These are phyloP conservation scores for Anastrepha ludens DNA, from an alignment of 1,140 invertebrate species.

Conservation along the genomic window DNA sequence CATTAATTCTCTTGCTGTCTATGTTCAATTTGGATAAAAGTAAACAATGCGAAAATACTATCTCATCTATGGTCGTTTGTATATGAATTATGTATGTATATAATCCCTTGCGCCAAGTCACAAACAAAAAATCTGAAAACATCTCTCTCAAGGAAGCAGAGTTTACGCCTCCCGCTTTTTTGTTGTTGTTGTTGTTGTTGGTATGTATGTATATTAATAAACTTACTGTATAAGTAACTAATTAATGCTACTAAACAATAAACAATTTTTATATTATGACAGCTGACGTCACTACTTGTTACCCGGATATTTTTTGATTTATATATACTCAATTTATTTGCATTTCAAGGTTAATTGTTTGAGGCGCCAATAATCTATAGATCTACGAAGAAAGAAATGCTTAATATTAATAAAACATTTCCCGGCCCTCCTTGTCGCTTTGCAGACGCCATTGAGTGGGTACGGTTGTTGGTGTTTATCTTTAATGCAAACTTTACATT, in stretches of 20 bases:
- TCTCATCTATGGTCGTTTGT: background rate
- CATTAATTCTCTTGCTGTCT: background rate
- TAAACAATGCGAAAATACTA: background rate
- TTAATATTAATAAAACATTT: too few relatives aligned
- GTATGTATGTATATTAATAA: constrained; percentile 46
- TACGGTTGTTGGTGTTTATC: constrained; percentile 26
- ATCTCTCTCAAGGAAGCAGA: background rate
- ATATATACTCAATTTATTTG: background rate
- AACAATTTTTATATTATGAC: constrained; percentile 11
- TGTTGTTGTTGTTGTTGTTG: constrained; percentile 10
- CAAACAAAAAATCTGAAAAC: constrained; percentile 10
- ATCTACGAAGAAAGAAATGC: background rate
- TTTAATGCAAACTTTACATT: background rate
- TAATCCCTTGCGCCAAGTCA: background rate
- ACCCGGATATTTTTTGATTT: constrained; percentile 5
- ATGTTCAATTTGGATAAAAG: background rate
- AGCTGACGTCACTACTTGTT: background rate
- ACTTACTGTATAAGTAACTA: constrained; percentile 51
- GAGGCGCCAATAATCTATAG: background rate
- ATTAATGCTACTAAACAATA: constrained; percentile 53
- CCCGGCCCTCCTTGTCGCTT: background rate
- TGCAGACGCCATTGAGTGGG: background rate
- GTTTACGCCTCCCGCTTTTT: background rate
- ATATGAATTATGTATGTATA: background rate
- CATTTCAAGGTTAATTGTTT: background rate